Percentiles rank a stretch among this genome's conserved stretches.
Conservation (phyloP, 92 coral and sea anemone species). For the Zoanthus sociatus region DNA sequence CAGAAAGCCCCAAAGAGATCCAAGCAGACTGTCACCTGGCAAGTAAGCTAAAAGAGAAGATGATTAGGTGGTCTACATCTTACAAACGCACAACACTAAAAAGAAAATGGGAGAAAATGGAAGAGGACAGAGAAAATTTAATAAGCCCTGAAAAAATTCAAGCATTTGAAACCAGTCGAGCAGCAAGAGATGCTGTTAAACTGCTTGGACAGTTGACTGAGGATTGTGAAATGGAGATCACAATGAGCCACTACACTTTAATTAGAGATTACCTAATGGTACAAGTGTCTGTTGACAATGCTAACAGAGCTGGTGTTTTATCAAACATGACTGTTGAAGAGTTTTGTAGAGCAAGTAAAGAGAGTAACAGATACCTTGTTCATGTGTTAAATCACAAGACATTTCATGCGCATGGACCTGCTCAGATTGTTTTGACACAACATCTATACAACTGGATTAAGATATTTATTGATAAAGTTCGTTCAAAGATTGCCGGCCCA, state of each 20-base stretch:
- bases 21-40: slow-evolving; percentile 22
- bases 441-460: slow-evolving; percentile 52
- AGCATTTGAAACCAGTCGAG: slow-evolving; percentile 59
- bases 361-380: slow-evolving; percentile 45
- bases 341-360: slow-evolving; percentile 31
- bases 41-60: slow-evolving; percentile 47
- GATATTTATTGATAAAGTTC: slow-evolving; percentile 44
- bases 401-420: slow-evolving; percentile 60
- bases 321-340: slow-evolving; percentile 61
- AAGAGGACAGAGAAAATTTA: slow-evolving; percentile 46
- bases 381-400: slow-evolving; percentile 64
- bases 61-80: slow-evolving; percentile 61
- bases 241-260: slow-evolving; percentile 55
- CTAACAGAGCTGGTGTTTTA: slow-evolving; percentile 69
- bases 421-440: slow-evolving; percentile 28
- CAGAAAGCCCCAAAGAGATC: slow-evolving; percentile 38
- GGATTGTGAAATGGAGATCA: slow-evolving; percentile 37
- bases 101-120: slow-evolving; percentile 72
- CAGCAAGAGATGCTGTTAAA: slow-evolving; percentile 58
- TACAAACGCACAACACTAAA: slow-evolving; percentile 50
- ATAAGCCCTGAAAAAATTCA: slow-evolving; percentile 53
- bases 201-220: slow-evolving; percentile 58
- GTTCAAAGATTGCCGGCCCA: slow-evolving; percentile 32
- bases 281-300: slow-evolving; percentile 70
- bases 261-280: slow-evolving; percentile 61